Evolutionary conservation across 2,888 invertebrate species (phyloP), one percentile per base, ranked within the genome.

Genomic region (Tenthredo distinguenda): DNA sequence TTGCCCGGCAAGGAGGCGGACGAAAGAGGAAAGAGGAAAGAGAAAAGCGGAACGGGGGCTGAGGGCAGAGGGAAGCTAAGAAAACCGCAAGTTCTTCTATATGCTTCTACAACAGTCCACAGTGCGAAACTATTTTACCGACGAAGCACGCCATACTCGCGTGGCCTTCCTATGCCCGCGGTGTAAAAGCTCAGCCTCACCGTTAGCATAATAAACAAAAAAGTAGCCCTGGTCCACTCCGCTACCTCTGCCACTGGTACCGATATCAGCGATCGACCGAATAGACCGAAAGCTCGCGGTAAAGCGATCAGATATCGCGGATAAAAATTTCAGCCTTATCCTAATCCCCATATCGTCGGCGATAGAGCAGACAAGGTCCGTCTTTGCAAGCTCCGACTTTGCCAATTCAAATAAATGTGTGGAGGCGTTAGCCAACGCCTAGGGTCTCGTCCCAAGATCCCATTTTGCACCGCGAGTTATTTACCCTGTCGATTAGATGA

Each of bases 141-240:
- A 81, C 81, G 18, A 34, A 65, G 5, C 40, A 18, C 62, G 81
- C 58, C 26, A 34, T 18, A 65, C 81, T 81, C 43, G 15, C 62
- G 15, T 62, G 81, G 26, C 81, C 65, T 81, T 81, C 62, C 62
- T 15, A 55, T 37, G 40, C 9, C 4, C 65, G 65, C 65, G 81
- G 18, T 81, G 43, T 81, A 62, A 81, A 81, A 58, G 9, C 62
- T 81, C 65, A 50, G 34, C 77, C 77, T 77, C 34, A 34, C 43
- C 62, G 62, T 81, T 81, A 62, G 21, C 81, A 81, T 81, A 81
- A 81, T 81, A 81, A 81, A 81, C 81, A 81, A 81, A 40, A 62
- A 50, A 77, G 50, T 34, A 77, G 10, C 31, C 50, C 77, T 77
- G 31, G 55, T 55, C 31, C 55, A 43, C 26, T 74, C 72, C 43